A percentile compares a stretch with the other conserved stretches of the same genome.
Conservation (phyloP, 2,797 vertebrate species). For the Gallinago stenura region DNA sequence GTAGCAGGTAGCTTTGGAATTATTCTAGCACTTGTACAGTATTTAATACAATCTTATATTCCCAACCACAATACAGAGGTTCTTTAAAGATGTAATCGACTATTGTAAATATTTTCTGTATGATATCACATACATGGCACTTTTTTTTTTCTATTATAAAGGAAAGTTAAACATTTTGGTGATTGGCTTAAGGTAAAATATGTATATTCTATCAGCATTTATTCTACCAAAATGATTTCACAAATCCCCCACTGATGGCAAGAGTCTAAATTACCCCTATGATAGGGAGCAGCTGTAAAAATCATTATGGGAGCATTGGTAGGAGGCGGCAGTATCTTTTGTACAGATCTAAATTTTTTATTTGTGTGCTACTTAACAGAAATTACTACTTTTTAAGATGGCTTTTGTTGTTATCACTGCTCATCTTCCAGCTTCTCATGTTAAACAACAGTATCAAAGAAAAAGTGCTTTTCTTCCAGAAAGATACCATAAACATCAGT, state of each 20-base stretch:
- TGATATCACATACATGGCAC: not conserved
- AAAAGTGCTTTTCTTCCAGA: not conserved
- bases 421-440: not conserved
- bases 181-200: slow-evolving; percentile 54
- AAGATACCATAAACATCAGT: not conserved
- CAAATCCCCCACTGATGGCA: slow-evolving; percentile 46
- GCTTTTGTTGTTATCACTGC: not conserved
- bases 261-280: slow-evolving; percentile 58
- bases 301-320: not conserved
- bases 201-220: slow-evolving; percentile 46
- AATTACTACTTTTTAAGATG: not conserved
- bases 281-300: slow-evolving; percentile 53
- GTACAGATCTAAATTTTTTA: not conserved
- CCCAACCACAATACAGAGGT: not conserved
- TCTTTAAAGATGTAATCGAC: slow-evolving; percentile 38
- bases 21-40: slow-evolving; percentile 25
- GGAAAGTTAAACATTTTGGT: slow-evolving; percentile 41
- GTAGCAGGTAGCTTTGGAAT: slow-evolving; percentile 21
- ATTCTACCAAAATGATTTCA: slow-evolving; percentile 49
- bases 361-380: not conserved
- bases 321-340: not conserved
- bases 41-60: slow-evolving; percentile 30
- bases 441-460: slow-evolving; percentile 13
- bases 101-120: slow-evolving; percentile 53
- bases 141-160: slow-evolving; percentile 38